Evolutionary conservation across 2,797 vertebrate genomes (phyloP).

Genomic region (Onychomys torridus): DNA sequence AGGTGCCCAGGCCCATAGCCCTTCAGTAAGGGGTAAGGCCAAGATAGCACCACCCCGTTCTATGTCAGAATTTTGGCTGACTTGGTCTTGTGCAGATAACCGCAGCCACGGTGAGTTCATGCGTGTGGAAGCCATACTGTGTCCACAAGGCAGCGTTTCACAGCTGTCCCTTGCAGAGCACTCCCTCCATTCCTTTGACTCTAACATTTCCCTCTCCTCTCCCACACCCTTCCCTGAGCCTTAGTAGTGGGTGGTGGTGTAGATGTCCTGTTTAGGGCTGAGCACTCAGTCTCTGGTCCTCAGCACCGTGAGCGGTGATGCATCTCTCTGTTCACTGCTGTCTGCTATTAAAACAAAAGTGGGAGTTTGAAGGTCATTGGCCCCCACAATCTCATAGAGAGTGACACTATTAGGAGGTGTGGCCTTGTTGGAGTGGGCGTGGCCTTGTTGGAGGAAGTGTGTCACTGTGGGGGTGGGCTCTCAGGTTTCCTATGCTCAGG

Average conservation of each 20-base stretch:
- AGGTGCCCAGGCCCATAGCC: background rate
- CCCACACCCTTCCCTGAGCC: background rate
- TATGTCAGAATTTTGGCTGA: background rate
- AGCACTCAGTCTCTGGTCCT: too few species aligned
- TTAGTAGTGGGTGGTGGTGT: background rate
- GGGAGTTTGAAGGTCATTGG: background rate
- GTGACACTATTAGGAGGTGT: background rate
- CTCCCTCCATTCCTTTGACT: too few species aligned
- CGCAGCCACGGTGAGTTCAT: background rate
- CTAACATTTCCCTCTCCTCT: background rate
- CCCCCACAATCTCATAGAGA: background rate
- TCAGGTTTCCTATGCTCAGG: background rate
- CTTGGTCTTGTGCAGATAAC: background rate
- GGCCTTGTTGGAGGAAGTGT: background rate
- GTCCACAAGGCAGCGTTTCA: background rate
- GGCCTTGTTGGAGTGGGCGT: background rate
- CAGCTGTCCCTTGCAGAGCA: too few species aligned
- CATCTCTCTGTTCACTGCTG: background rate
- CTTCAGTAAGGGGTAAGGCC: background rate
- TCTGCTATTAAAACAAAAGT: background rate
- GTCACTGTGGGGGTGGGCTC: background rate
- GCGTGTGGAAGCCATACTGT: background rate
- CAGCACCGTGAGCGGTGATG: background rate
- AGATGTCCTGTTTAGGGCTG: background rate
- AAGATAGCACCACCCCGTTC: background rate